A percentile compares a stretch with the other conserved stretches of the same genome.
These are phyloP conservation scores for Zaprionus bogoriensis DNA, from an alignment of 2,888 invertebrate species.

Conservation along the genomic window DNA sequence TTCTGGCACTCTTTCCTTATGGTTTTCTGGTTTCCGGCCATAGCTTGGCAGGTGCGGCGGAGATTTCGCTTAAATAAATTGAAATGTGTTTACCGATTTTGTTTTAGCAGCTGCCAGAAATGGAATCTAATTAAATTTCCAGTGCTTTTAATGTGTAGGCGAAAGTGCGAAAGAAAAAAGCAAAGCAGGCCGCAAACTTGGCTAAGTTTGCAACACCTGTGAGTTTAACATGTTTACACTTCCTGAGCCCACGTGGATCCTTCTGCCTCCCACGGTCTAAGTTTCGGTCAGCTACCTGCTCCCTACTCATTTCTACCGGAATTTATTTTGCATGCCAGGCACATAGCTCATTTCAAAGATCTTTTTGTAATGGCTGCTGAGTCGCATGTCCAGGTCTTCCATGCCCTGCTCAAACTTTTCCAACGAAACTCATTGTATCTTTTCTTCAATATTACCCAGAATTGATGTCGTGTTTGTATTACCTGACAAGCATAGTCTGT, in stretches of 20 bases:
- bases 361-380: neutral
- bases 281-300: slow-evolving; percentile 44
- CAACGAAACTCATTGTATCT: slow-evolving; percentile 25
- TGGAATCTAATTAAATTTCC: slow-evolving; percentile 62
- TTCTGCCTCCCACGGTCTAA: slow-evolving; percentile 16
- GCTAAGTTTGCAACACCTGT: slow-evolving; percentile 55
- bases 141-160: slow-evolving; percentile 43
- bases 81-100: slow-evolving; percentile 60
- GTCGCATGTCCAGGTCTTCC: slow-evolving; percentile 23
- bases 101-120: slow-evolving; percentile 40
- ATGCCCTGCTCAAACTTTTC: slow-evolving; percentile 52
- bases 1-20: slow-evolving; percentile 18
- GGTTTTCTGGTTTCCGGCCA: slow-evolving; percentile 10
- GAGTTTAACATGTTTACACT: slow-evolving; percentile 52
- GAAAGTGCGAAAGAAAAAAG: neutral
- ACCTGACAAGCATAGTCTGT: neutral
- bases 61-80: slow-evolving; percentile 67
- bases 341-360: slow-evolving; percentile 63
- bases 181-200: slow-evolving; percentile 16
- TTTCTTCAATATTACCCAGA: neutral
- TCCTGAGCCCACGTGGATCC: slow-evolving; percentile 19
- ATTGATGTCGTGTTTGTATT: neutral
- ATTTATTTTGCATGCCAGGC: slow-evolving; percentile 54
- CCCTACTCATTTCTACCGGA: neutral
- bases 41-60: slow-evolving; percentile 38